Percentiles rank a stretch among this genome's conserved stretches.
These are phyloP conservation scores for Lordiphosa mommai DNA, from an alignment of 1,140 invertebrate species.

Conservation along the genomic window DNA sequence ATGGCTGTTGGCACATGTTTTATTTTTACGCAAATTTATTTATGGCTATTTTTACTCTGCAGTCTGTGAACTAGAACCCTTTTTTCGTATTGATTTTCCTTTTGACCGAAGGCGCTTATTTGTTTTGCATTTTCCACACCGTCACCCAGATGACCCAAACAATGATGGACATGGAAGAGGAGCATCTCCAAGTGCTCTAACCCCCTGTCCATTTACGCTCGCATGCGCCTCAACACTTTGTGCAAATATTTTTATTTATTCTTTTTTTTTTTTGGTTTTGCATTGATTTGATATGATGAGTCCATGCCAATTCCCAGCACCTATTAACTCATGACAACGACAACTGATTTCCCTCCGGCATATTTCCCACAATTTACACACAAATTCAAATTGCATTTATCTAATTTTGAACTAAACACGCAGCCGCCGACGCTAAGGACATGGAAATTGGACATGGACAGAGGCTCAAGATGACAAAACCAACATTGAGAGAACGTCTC, in stretches of 20 bases:
- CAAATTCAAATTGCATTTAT: slow-evolving; percentile 70
- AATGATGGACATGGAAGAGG: background rate
- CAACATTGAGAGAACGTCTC: too few relatives aligned
- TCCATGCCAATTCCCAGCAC: slow-evolving; percentile 49
- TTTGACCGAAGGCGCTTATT: slow-evolving; percentile 41
- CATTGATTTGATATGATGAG: slow-evolving; percentile 54
- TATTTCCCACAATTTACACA: slow-evolving; percentile 60
- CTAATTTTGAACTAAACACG: slow-evolving; percentile 63
- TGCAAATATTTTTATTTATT: slow-evolving; percentile 38
- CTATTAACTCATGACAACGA: slow-evolving; percentile 70
- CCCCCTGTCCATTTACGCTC: slow-evolving; percentile 27
- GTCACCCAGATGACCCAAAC: slow-evolving; percentile 46
- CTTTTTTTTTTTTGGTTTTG: slow-evolving; percentile 5
- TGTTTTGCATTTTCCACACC: slow-evolving; percentile 54
- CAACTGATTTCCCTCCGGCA: slow-evolving; percentile 60
- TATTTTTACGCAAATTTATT: slow-evolving; percentile 56
- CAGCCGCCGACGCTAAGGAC: slow-evolving; percentile 22
- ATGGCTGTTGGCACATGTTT: slow-evolving; percentile 52
- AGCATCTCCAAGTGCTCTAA: background rate
- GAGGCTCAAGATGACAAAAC: too few relatives aligned
- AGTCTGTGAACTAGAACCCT: slow-evolving; percentile 17
- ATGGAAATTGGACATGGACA: slow-evolving; percentile 7
- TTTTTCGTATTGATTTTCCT: slow-evolving; percentile 44
- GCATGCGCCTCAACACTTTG: slow-evolving; percentile 26
- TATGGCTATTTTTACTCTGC: slow-evolving; percentile 56